phyloP scores from a whole-genome alignment of 2,113 vertebrate species.

The Laterallus jamaicensis region DNA sequence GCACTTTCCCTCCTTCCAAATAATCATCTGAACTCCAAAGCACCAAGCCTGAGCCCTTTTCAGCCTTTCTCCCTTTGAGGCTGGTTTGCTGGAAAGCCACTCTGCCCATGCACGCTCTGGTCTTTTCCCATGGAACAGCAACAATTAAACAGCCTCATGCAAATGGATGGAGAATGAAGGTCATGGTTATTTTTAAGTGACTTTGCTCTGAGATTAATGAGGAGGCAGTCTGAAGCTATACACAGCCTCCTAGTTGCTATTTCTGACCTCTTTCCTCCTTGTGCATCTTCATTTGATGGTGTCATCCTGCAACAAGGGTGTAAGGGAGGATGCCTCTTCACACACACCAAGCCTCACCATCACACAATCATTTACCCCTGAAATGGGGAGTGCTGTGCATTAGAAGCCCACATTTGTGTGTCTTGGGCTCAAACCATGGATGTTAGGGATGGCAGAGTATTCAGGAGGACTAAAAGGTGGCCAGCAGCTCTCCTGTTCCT shows the following conservation, averaged over 20 bases:
- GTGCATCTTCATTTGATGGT: neutral
- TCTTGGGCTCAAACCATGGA: neutral
- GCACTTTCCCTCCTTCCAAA: neutral
- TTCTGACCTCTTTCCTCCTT: neutral
- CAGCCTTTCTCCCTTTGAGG: neutral
- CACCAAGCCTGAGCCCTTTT: neutral
- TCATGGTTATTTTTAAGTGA: neutral
- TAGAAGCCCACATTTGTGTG: fast-evolving
- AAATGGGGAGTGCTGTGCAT: neutral
- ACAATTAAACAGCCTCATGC: neutral
- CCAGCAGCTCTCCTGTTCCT: neutral
- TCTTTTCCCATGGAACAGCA: neutral
- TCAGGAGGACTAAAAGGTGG: neutral
- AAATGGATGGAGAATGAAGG: neutral
- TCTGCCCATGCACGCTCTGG: neutral
- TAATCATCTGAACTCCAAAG: neutral
- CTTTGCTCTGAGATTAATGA: neutral
- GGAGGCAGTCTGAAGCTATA: neutral
- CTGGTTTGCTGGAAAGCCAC: neutral
- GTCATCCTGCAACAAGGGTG: fast-evolving
- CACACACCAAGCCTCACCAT: neutral
- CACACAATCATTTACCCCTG: neutral
- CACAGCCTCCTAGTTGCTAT: neutral
- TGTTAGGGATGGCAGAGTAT: neutral
- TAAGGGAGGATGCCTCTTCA: neutral